phyloP scores from a whole-genome alignment of 2,113 vertebrate genomes.

The Barnardius zonarius region DNA sequence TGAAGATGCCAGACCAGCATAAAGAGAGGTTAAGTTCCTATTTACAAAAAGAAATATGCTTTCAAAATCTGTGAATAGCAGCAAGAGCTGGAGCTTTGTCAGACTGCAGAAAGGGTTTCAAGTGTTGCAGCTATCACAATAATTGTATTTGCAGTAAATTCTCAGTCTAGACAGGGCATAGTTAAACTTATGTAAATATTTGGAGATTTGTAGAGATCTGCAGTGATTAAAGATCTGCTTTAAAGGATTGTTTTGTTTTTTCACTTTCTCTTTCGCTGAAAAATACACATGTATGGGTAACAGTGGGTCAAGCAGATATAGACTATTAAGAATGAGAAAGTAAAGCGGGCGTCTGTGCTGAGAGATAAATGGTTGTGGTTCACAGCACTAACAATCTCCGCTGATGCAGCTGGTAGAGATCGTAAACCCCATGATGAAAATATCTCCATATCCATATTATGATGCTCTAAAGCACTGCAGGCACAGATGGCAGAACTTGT shows the following conservation, averaged over 20 bases:
- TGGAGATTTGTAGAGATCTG: neutral
- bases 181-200: conserved; percentile 30
- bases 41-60: neutral
- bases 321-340: conserved; percentile 33
- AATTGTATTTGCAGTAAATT: neutral
- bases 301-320: conserved; percentile 30
- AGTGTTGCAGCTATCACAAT: neutral
- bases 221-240: neutral
- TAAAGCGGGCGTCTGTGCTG: conserved; percentile 38
- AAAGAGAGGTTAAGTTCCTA: neutral
- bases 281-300: neutral
- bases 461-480: conserved; percentile 61
- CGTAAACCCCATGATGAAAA: conserved; percentile 64
- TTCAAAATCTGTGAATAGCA: neutral
- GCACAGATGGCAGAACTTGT: conserved; percentile 69
- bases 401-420: conserved; percentile 66
- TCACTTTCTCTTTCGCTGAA: neutral
- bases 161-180: neutral
- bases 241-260: neutral
- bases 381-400: conserved; percentile 64
- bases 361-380: conserved; percentile 67
- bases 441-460: conserved; percentile 55
- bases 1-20: neutral
- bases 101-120: neutral
- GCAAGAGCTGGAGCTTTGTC: neutral